These are phyloP conservation scores for Akabosia matsudoensis DNA, from an alignment of 1,140 invertebrate species.

Conservation along the genomic window DNA sequence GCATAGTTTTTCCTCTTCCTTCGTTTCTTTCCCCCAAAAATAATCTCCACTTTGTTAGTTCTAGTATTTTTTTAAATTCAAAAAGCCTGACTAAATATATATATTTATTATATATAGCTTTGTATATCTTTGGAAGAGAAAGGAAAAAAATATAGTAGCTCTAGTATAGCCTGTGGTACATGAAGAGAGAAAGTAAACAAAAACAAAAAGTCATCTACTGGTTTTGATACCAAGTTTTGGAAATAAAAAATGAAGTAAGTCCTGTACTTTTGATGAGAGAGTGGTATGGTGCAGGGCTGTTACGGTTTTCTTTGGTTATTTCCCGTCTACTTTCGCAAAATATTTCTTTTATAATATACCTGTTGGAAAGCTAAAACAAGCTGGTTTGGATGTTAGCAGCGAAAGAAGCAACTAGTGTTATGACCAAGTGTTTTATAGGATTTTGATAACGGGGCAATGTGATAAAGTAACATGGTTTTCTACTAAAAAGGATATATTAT, in stretches of 20 bases:
- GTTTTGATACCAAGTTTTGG: too few species aligned
- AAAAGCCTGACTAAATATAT: neutral
- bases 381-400: too few species aligned
- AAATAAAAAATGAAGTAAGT: neutral
- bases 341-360: neutral
- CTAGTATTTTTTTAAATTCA: too few species aligned
- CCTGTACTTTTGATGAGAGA: neutral
- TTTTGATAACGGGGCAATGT: neutral
- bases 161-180: neutral
- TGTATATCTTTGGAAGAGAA: neutral
- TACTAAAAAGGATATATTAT: neutral
- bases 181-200: neutral
- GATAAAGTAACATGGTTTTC: neutral
- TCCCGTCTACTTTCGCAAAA: neutral
- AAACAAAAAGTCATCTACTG: neutral
- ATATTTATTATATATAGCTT: too few species aligned
- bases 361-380: too few species aligned
- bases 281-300: neutral
- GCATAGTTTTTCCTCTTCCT: too few species aligned
- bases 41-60: neutral
- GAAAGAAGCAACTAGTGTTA: neutral
- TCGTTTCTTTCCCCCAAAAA: too few species aligned
- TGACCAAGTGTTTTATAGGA: too few species aligned
- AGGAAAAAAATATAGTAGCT: neutral
- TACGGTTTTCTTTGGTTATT: neutral